These are phyloP conservation scores for Papilio glaucus DNA, from an alignment of 1,140 invertebrate species.

Conservation along the genomic window DNA sequence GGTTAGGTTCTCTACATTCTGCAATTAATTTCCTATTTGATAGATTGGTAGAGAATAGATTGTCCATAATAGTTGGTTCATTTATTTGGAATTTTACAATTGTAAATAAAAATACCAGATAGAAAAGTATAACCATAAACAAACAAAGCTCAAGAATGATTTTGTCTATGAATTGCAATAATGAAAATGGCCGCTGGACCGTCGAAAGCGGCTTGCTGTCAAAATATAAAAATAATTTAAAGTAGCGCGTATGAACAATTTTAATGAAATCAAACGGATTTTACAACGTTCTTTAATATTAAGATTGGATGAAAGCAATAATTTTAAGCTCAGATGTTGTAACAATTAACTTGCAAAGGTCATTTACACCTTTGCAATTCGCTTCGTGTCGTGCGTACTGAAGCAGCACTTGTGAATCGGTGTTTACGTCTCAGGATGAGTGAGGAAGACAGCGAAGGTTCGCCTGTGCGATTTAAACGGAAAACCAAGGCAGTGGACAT, in stretches of 20 bases:
- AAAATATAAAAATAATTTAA: conserved; percentile 78
- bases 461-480: conserved; percentile 61
- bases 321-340: conserved; percentile 52
- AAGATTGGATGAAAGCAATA: conserved; percentile 63
- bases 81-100: background rate
- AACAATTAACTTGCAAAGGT: conserved; percentile 64
- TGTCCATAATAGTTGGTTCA: background rate
- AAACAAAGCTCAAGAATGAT: conserved; percentile 30
- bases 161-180: conserved; percentile 47
- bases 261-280: conserved; percentile 55
- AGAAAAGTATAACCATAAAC: background rate
- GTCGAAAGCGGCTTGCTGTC: conserved; percentile 81
- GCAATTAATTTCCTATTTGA: no score
- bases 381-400: conserved; percentile 76
- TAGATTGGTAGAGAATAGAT: no score
- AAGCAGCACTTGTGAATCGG: conserved; percentile 50
- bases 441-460: conserved; percentile 72
- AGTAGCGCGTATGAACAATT: conserved; percentile 61
- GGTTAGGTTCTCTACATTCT: no score
- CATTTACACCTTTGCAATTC: conserved; percentile 77
- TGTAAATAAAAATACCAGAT: background rate
- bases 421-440: conserved; percentile 70
- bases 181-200: conserved; percentile 77
- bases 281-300: conserved; percentile 51
- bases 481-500: conserved; percentile 65